A percentile compares a stretch with the other conserved stretches of the same genome.
phyloP scores from a whole-genome alignment of 1,140 invertebrate genomes.

The Drosophila athabasca region DNA sequence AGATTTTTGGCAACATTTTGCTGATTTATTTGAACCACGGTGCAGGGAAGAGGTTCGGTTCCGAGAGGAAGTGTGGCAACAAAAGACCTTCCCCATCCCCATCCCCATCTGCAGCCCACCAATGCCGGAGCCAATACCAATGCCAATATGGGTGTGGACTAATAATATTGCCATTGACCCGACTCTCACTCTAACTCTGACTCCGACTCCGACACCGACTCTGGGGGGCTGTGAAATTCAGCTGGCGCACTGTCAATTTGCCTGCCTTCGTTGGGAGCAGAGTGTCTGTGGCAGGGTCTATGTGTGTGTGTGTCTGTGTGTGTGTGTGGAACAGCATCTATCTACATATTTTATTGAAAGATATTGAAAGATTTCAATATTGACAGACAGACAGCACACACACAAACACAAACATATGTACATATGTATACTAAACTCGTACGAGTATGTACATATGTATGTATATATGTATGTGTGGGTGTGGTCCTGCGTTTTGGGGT shows the following conservation, averaged over 20 bases:
- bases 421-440: background rate
- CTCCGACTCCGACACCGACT: background rate
- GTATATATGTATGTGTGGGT: constrained; percentile 5
- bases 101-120: background rate
- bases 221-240: constrained; percentile 69
- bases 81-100: too few relatives aligned
- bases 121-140: too few relatives aligned
- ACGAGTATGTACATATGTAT: too few relatives aligned
- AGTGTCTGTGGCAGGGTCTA: too few relatives aligned
- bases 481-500: background rate
- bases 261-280: constrained; percentile 11
- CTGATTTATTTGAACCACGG: constrained; percentile 41
- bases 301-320: background rate
- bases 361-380: constrained; percentile 82
- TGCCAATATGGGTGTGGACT: constrained; percentile 30
- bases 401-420: constrained; percentile 13
- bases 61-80: too few relatives aligned
- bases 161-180: constrained; percentile 81
- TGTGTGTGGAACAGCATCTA: constrained; percentile 61
- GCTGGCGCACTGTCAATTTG: constrained; percentile 76
- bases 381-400: background rate
- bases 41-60: background rate
- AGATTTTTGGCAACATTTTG: constrained; percentile 35
- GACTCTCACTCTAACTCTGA: constrained; percentile 11
- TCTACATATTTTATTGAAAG: constrained; percentile 83